Base-by-base conservation (phyloP, 1,140 invertebrate species). In the Teleopsis dalmanni region DNA sequence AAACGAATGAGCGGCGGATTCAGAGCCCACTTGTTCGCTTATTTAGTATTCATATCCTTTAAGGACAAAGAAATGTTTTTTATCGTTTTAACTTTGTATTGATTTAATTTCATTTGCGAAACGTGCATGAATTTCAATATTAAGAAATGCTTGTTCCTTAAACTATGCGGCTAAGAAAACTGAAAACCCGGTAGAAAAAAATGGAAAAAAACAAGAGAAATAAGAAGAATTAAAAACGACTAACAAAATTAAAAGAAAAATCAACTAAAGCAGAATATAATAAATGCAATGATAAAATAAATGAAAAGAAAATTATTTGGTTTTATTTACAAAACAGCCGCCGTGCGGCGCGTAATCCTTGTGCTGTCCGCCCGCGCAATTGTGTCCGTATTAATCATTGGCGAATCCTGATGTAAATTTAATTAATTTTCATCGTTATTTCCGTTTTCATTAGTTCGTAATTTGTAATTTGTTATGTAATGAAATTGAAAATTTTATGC, bases 371-470 rank as follows among this genome's bases (percentile, higher is more conserved):
- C n/a, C n/a, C n/a, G n/a, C n/a, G n/a, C n/a, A n/a, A n/a, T n/a
- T n/a, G n/a, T n/a, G n/a, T n/a, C n/a, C n/a, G n/a, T n/a, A n/a
- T n/a, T n/a, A n/a, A n/a, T n/a, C n/a, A n/a, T n/a, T n/a, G n/a
- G n/a, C n/a, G n/a, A n/a, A n/a, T n/a, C n/a, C n/a, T n/a, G n/a
- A n/a, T n/a, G 8, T 41, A 60, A 65, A 57, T 65, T 65, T 65
- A 65, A 65, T 65, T 65, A 65, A 65, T 65, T 65, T 65, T 56
- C 36, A 58, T 53, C 52, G 52, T 53, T 48, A 55, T 59, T 65
- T 65, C 62, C 62, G 59, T 34, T 55, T 38, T 29, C 29, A 21
- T 29, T 23, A 41, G 26, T 36, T 29, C 36, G 36, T n/a, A n/a
- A n/a, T n/a, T n/a, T n/a, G n/a, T 29, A 31, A 29, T 8, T 13